These are phyloP conservation scores for Darevskia mixta DNA, from an alignment of 2,797 vertebrate species.

Conservation along the genomic window DNA sequence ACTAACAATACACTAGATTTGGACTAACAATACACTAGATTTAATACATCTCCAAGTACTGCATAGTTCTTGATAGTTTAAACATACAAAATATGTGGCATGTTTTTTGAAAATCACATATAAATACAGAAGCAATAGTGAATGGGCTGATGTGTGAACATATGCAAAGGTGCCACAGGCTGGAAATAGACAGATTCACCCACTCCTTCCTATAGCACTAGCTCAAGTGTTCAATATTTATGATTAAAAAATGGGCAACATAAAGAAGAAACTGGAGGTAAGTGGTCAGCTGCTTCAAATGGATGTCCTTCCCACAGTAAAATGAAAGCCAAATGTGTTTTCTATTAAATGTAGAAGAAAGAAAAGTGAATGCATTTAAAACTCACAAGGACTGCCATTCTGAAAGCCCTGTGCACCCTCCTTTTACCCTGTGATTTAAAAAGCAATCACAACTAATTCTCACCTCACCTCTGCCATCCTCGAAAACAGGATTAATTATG, in stretches of 20 bases:
- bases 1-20: neutral
- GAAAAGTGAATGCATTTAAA: neutral
- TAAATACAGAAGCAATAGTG: neutral
- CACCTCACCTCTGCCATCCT: neutral
- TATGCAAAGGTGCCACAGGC: neutral
- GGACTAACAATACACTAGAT: neutral
- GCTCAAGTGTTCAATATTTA: neutral
- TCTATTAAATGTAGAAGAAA: neutral
- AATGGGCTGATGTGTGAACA: neutral
- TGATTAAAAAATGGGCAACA: neutral
- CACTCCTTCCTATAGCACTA: neutral
- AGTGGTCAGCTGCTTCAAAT: neutral
- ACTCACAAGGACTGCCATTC: neutral
- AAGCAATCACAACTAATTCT: neutral
- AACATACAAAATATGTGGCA: neutral
- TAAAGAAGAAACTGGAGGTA: neutral
- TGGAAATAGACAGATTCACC: neutral
- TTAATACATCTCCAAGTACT: neutral
- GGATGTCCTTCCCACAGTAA: neutral
- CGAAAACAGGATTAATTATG: neutral
- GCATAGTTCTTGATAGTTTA: neutral
- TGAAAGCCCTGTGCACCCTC: neutral
- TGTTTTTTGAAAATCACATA: neutral
- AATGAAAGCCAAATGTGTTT: neutral
- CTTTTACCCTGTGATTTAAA: slow-evolving; percentile 3